These are phyloP conservation scores for Parauchenoglanis punctatus DNA, from an alignment of 2,797 vertebrate species.

Conservation along the genomic window DNA sequence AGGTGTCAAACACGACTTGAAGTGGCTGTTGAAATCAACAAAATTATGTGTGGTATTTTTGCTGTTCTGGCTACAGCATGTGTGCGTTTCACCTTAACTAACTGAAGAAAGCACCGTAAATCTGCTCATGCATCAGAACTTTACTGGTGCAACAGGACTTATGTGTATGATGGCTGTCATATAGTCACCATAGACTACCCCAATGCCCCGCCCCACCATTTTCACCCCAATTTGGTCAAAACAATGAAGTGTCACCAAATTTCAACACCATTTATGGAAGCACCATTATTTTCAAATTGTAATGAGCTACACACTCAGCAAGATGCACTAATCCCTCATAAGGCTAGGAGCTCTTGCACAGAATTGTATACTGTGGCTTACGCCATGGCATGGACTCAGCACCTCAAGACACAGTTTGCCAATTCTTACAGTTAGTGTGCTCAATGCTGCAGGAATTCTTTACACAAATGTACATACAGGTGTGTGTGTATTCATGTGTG, in stretches of 20 bases:
- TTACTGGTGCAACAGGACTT: too few relatives aligned
- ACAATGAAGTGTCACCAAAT: neutral
- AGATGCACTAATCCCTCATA: neutral
- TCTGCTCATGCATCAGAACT: neutral
- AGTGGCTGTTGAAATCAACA: neutral
- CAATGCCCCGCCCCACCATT: neutral
- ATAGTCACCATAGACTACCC: too few relatives aligned
- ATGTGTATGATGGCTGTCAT: too few relatives aligned
- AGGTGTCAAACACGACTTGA: neutral
- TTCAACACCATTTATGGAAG: neutral
- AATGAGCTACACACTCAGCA: neutral
- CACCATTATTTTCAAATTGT: neutral
- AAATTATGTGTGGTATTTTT: neutral
- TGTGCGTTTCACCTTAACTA: neutral
- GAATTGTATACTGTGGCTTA: neutral
- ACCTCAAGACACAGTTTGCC: neutral
- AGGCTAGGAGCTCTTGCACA: neutral
- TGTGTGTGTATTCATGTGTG: neutral
- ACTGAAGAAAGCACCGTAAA: neutral
- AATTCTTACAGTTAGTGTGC: neutral
- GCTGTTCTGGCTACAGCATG: constrained; percentile 1
- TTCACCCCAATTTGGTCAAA: neutral
- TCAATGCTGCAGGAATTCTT: neutral
- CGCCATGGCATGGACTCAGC: neutral
- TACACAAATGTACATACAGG: neutral